phyloP scores from a whole-genome alignment of 2,888 invertebrate species.

The Punctoribates punctum region DNA sequence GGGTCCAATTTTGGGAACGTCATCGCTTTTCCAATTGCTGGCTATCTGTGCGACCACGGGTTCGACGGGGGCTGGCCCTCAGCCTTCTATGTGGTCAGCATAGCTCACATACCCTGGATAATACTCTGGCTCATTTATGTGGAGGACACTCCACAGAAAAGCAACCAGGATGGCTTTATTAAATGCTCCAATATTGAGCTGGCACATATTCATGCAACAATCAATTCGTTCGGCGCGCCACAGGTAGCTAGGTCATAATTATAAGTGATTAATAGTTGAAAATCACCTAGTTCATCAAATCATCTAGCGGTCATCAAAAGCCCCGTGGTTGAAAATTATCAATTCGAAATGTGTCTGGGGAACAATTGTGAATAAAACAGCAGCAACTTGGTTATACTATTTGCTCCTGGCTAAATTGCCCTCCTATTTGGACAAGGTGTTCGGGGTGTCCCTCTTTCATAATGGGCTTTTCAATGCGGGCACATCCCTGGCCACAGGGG shows the following conservation, averaged over 20 bases:
- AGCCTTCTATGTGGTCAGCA: constrained; percentile 46
- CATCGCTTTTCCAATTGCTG: constrained; percentile 39
- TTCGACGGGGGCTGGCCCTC: constrained; percentile 47
- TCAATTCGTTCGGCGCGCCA: background rate
- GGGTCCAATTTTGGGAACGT: constrained; percentile 31
- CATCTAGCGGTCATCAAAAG: constrained; percentile 8
- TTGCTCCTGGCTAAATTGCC: constrained; percentile 30
- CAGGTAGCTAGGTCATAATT: background rate
- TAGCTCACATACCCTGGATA: constrained; percentile 43
- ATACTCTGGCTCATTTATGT: constrained; percentile 44
- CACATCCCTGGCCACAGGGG: constrained; percentile 18
- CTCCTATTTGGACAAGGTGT: constrained; percentile 32
- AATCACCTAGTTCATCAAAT: background rate
- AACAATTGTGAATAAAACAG: constrained; percentile 24
- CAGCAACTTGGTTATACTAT: constrained; percentile 32
- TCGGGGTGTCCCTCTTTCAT: background rate
- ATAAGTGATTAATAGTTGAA: background rate
- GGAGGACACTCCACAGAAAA: constrained; percentile 42
- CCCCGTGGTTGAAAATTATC: constrained; percentile 35
- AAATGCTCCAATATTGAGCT: background rate
- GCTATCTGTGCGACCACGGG: constrained; percentile 46
- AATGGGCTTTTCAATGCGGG: constrained; percentile 36
- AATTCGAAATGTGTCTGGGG: constrained; percentile 7
- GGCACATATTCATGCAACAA: background rate
- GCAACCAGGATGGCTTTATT: background rate